These are phyloP conservation scores for Drosophila sturtevanti DNA, from an alignment of 1,140 invertebrate species.

Conservation along the genomic window DNA sequence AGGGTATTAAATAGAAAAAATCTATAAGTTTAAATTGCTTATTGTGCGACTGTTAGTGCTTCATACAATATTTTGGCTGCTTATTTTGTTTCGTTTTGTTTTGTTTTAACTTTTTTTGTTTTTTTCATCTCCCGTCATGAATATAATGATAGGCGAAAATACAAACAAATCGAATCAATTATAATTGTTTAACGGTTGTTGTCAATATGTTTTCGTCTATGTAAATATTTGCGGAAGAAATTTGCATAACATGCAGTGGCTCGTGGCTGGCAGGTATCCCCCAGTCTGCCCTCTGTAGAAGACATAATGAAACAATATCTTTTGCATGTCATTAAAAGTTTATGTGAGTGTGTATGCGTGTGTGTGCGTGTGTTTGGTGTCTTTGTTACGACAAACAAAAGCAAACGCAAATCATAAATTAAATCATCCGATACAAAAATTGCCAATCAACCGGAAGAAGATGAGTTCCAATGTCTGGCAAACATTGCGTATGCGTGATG, in stretches of 20 bases:
- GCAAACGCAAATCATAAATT: conserved; percentile 34
- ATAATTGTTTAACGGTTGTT: conserved; percentile 72
- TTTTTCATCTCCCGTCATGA: too few species aligned
- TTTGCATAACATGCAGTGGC: conserved; percentile 64
- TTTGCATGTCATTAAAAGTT: conserved; percentile 65
- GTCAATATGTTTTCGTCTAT: conserved; percentile 49
- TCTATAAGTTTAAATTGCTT: conserved; percentile 47
- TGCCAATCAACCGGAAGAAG: conserved; percentile 43
- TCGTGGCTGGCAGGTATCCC: conserved; percentile 23
- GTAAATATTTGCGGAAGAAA: conserved; percentile 77
- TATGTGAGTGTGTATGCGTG: neutral
- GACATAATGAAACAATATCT: conserved; percentile 54
- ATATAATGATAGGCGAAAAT: conserved; percentile 5
- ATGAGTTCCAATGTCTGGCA: conserved; percentile 5
- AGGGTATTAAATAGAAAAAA: neutral
- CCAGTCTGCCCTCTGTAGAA: conserved; percentile 29
- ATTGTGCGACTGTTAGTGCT: conserved; percentile 25
- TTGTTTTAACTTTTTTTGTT: neutral
- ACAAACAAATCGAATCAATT: conserved; percentile 49
- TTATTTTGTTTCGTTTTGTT: neutral
- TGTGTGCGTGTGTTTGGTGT: conserved; percentile 13
- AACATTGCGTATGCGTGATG: conserved; percentile 61
- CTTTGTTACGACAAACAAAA: conserved; percentile 47
- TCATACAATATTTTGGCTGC: conserved; percentile 29
- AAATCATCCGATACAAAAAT: conserved; percentile 13